Evolutionary conservation across 2,113 vertebrate species (phyloP).

Genomic region (Tangachromis dhanisi): DNA sequence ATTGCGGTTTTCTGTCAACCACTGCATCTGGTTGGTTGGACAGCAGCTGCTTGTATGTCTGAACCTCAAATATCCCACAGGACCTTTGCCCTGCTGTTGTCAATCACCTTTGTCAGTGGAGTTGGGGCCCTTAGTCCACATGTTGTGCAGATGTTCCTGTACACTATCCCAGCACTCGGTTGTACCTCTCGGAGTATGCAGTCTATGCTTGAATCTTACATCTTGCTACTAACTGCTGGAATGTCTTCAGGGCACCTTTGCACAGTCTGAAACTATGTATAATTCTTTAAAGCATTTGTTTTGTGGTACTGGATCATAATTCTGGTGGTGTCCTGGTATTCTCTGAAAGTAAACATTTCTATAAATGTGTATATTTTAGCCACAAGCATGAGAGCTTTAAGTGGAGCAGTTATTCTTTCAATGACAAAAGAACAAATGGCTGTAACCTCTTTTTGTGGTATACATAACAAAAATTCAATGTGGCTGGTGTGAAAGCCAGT

Average conservation of each 20-base stretch:
- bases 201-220: background rate
- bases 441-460: background rate
- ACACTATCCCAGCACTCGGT: background rate
- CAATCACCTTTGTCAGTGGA: background rate
- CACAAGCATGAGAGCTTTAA: background rate
- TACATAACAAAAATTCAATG: background rate
- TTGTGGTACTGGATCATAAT: background rate
- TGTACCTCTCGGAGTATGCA: background rate
- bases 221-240: background rate
- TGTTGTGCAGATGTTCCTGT: background rate
- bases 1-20: background rate
- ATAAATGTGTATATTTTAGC: background rate
- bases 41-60: background rate
- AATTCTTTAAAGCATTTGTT: background rate
- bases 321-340: background rate
- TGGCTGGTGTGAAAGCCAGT: background rate
- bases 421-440: background rate
- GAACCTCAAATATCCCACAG: background rate
- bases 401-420: background rate
- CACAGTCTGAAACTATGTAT: slow-evolving; percentile 11
- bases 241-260: background rate
- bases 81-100: background rate
- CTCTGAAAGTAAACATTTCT: background rate
- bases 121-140: background rate
- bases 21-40: background rate